Conservation (phyloP, 2,797 vertebrate species). For the Pseudocheirus occidentalis region DNA sequence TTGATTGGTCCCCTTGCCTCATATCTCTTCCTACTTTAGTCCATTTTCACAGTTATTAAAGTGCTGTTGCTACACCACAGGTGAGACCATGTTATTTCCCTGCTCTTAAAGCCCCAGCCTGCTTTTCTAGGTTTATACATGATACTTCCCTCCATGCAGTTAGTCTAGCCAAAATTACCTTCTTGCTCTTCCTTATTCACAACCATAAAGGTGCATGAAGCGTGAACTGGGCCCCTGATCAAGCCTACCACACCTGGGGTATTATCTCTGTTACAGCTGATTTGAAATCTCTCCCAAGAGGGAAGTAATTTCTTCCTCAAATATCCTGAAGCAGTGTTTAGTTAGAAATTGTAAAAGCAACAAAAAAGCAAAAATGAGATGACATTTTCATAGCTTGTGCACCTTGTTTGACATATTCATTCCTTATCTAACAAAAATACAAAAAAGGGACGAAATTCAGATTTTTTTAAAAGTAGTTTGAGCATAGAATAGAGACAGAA, state of each 20-base stretch:
- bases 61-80: neutral
- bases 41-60: neutral
- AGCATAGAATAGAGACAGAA: neutral
- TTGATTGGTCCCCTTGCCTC: neutral
- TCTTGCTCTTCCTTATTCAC: neutral
- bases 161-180: neutral
- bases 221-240: neutral
- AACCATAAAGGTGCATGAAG: neutral
- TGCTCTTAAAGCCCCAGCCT: neutral
- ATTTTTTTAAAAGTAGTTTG: neutral
- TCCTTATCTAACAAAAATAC: constrained; percentile 6
- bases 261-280: constrained; percentile 90
- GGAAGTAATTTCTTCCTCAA: constrained; percentile 90
- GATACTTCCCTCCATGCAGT: neutral
- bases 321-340: constrained; percentile 90
- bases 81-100: neutral
- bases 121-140: neutral
- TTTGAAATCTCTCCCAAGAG: constrained; percentile 89
- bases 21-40: neutral
- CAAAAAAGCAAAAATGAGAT: constrained; percentile 59
- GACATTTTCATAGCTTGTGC: neutral
- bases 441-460: constrained; percentile 31
- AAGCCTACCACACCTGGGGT: constrained; percentile 85
- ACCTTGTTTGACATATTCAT: constrained; percentile 39
- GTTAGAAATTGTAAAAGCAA: constrained; percentile 92